These are phyloP conservation scores for Caenorhabditis sinica DNA, from an alignment of 2,888 invertebrate genomes.

Conservation along the genomic window DNA sequence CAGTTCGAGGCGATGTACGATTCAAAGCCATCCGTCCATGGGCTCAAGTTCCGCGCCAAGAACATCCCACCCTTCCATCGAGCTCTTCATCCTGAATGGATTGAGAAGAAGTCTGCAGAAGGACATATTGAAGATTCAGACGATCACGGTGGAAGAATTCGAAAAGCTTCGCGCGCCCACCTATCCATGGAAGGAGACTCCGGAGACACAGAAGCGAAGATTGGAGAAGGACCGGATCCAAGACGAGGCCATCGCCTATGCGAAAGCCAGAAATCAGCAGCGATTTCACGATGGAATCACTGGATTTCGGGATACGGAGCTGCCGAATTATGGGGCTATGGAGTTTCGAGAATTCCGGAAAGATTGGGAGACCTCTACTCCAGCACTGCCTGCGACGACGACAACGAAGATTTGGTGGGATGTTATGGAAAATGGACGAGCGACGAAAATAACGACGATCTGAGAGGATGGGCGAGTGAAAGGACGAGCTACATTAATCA, in stretches of 20 bases:
- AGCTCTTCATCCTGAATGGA: not conserved
- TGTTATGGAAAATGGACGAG: too few relatives aligned
- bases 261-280: not conserved
- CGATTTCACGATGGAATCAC: not conserved
- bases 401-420: too few relatives aligned
- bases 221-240: not conserved
- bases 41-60: not conserved
- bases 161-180: not conserved
- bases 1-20: not conserved
- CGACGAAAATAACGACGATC: too few relatives aligned
- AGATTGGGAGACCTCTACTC: not conserved
- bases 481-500: too few relatives aligned
- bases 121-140: not conserved
- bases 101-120: not conserved
- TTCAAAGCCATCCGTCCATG: not conserved
- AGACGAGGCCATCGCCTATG: not conserved
- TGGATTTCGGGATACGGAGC: not conserved
- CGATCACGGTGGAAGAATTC: not conserved
- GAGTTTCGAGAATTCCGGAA: not conserved
- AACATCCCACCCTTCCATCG: not conserved
- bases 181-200: not conserved
- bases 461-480: too few relatives aligned
- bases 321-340: not conserved
- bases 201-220: not conserved
- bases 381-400: too few relatives aligned